phyloP scores from a whole-genome alignment of 2,113 vertebrate species.

The Alces alces region DNA sequence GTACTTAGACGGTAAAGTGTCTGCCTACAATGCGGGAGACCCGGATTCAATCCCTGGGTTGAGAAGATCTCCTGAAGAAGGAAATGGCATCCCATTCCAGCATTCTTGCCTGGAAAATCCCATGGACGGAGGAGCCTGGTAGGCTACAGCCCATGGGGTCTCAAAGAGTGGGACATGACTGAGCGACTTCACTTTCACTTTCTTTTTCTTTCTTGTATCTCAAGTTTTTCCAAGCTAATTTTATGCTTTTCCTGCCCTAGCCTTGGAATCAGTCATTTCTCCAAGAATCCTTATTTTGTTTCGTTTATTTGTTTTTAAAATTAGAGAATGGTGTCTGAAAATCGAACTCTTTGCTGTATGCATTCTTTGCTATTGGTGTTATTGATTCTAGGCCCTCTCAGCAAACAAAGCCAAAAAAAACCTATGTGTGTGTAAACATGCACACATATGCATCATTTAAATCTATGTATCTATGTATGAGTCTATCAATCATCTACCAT shows the following conservation, averaged over 20 bases:
- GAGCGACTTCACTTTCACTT: background rate
- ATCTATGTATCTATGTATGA: background rate
- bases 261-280: background rate
- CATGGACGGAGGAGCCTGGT: background rate
- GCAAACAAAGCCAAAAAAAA: background rate
- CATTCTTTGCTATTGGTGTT: background rate
- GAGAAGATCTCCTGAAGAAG: background rate
- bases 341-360: background rate
- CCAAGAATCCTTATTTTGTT: background rate
- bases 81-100: background rate
- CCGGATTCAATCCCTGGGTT: background rate
- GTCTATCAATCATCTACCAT: background rate
- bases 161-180: background rate
- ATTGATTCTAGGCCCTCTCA: background rate
- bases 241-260: background rate
- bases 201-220: background rate
- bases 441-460: background rate
- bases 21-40: background rate
- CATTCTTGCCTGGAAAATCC: background rate
- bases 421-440: background rate
- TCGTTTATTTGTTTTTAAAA: background rate
- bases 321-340: background rate
- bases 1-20: background rate
- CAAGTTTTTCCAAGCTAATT: background rate
- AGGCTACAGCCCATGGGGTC: background rate